Evolutionary conservation across 1,140 invertebrate species (phyloP), one percentile per base, ranked within the genome.

Genomic region (Polypedilum pembai): DNA sequence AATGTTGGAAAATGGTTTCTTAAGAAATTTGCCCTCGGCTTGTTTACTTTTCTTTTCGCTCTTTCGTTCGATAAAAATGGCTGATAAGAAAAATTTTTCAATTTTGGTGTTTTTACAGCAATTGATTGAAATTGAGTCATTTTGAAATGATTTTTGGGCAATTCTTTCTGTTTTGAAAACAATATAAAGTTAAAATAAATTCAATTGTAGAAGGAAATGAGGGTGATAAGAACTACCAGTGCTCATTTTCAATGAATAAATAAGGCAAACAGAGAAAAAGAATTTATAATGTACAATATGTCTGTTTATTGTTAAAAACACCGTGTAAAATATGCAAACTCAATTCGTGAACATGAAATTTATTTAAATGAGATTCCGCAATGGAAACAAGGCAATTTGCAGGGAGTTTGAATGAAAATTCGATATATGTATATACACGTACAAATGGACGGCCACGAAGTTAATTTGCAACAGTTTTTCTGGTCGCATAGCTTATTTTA

Each of bases 301-400:
- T 56, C 45, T 69, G 65, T 69, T 69, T 69, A 69, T 69, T 69
- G 65, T 21, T 69, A 20, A 69, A 69, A 69, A 69, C 20, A 69
- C 17, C 65, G 20, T 69, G 65, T 56, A 69, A 69, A 69, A 69
- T 69, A 69, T 69, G 65, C 65, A 69, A 69, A 69, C 65, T 21
- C 20, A 69, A 69, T 69, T 69, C 20, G 17, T 21, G n/a, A 20
- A 21, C 20, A 20, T 18, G 17, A 69, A 69, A 69, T 69, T 69
- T 69, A 69, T 69, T 69, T 21, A 69, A 69, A 69, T 69, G 65
- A 69, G 65, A 69, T 69, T 69, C 65, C 45, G 45, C 45, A 56
- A 56, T 56, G 45, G 45, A 56, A 56, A 56, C 45, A 56, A 56
- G 45, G 10, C 45, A 56, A 56, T 56, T 56, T 56, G n/a, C 12